These are phyloP conservation scores for Oxystoma pomonae DNA, from an alignment of 2,888 invertebrate genomes.

Conservation along the genomic window DNA sequence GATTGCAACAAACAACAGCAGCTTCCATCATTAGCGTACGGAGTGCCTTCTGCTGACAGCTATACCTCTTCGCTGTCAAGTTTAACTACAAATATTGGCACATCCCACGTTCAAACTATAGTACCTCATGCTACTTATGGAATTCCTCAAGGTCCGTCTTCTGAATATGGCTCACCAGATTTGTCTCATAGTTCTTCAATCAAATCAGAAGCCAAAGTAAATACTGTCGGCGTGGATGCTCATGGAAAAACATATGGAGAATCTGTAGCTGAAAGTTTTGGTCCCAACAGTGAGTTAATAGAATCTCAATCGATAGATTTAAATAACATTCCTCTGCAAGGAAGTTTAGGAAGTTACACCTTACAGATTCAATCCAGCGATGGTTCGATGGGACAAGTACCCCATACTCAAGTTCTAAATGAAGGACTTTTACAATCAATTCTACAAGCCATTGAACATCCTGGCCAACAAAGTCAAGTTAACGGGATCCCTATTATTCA, in stretches of 20 bases:
- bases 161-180: slow-evolving; percentile 35
- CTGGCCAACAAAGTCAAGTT: slow-evolving; percentile 40
- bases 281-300: slow-evolving; percentile 41
- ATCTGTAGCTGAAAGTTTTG: slow-evolving; percentile 41
- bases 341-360: slow-evolving; percentile 63
- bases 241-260: slow-evolving; percentile 39
- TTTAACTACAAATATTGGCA: slow-evolving; percentile 51
- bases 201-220: slow-evolving; percentile 29
- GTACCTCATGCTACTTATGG: slow-evolving; percentile 39
- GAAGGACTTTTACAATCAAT: slow-evolving; percentile 78
- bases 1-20: slow-evolving; percentile 42
- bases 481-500: slow-evolving; percentile 36
- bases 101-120: slow-evolving; percentile 41
- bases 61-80: slow-evolving; percentile 54
- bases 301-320: slow-evolving; percentile 45
- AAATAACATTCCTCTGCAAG: slow-evolving; percentile 53
- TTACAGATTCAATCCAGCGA: slow-evolving; percentile 73
- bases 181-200: slow-evolving; percentile 43
- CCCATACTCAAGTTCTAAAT: slow-evolving; percentile 74
- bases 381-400: slow-evolving; percentile 49
- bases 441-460: slow-evolving; percentile 76
- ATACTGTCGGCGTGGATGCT: slow-evolving; percentile 28
- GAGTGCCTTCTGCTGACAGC: slow-evolving; percentile 50
- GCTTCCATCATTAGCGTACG: slow-evolving; percentile 41
- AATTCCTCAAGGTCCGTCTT: slow-evolving; percentile 29